A percentile compares a stretch with the other conserved stretches of the same genome.
These are phyloP conservation scores for Recurvirostra avosetta DNA, from an alignment of 2,113 vertebrate genomes.

Conservation along the genomic window DNA sequence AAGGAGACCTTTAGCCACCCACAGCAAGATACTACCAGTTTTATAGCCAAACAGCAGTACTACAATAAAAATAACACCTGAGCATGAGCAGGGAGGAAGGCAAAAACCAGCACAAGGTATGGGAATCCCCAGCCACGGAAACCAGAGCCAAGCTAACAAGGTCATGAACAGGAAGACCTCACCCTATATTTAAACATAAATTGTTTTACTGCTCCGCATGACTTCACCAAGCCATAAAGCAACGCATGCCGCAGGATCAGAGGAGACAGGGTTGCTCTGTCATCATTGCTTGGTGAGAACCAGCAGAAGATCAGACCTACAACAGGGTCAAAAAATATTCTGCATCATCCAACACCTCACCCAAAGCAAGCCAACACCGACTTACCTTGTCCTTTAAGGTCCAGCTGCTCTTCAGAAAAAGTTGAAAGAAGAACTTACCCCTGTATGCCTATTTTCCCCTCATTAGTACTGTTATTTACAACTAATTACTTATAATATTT, in stretches of 20 bases:
- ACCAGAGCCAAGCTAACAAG: neutral
- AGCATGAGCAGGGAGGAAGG: neutral
- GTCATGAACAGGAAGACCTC: neutral
- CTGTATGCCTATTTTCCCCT: too few relatives aligned
- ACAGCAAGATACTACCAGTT: neutral
- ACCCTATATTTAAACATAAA: neutral
- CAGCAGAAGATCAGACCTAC: accelerated
- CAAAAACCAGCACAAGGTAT: neutral
- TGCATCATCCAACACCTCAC: accelerated
- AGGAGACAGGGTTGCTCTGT: accelerated
- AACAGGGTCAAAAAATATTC: neutral
- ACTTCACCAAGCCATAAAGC: neutral
- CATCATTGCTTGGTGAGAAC: neutral
- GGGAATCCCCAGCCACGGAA: neutral
- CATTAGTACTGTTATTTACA: accelerated
- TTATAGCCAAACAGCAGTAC: too few relatives aligned
- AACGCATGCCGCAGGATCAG: neutral
- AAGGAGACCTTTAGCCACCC: neutral
- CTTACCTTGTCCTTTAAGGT: accelerated
- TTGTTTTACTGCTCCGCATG: neutral
- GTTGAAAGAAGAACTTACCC: too few relatives aligned
- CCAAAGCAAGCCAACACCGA: accelerated
- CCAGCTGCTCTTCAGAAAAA: neutral
- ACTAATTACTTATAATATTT: accelerated
- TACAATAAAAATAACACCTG: neutral